These are phyloP conservation scores for Pycnomerus fuliginosus DNA, from an alignment of 2,888 invertebrate genomes.

Conservation along the genomic window DNA sequence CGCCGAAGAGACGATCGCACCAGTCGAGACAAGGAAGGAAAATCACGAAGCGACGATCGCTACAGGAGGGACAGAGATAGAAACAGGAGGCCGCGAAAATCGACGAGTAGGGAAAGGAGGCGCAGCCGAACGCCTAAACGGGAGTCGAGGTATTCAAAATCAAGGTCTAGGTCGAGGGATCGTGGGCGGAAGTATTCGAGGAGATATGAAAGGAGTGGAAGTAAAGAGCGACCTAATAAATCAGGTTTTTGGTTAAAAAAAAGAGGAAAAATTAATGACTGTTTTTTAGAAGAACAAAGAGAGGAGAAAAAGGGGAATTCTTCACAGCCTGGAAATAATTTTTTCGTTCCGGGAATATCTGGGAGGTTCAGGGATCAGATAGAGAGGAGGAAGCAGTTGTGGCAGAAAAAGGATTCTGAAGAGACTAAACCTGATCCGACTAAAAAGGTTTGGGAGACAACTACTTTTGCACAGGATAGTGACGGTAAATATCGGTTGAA, in stretches of 20 bases:
- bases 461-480: conserved; percentile 85
- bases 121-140: conserved; percentile 35
- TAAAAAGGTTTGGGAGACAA: conserved; percentile 70
- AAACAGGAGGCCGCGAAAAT: background rate
- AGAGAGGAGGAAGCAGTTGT: conserved; percentile 88
- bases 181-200: conserved; percentile 40
- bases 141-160: conserved; percentile 42
- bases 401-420: conserved; percentile 72
- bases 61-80: conserved; percentile 26
- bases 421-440: conserved; percentile 7
- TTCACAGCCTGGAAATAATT: too few species aligned
- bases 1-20: conserved; percentile 23
- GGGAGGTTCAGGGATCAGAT: conserved; percentile 85
- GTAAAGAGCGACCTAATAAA: conserved; percentile 47
- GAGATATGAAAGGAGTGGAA: conserved; percentile 53
- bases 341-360: conserved; percentile 50
- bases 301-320: too few species aligned
- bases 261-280: too few species aligned
- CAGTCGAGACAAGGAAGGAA: conserved; percentile 24
- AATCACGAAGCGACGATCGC: conserved; percentile 47
- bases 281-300: too few species aligned
- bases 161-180: conserved; percentile 41
- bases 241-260: too few species aligned
- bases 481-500: conserved; percentile 77
- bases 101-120: conserved; percentile 39